Conservation (phyloP, 2,113 vertebrate species). For the Anser cygnoides region DNA sequence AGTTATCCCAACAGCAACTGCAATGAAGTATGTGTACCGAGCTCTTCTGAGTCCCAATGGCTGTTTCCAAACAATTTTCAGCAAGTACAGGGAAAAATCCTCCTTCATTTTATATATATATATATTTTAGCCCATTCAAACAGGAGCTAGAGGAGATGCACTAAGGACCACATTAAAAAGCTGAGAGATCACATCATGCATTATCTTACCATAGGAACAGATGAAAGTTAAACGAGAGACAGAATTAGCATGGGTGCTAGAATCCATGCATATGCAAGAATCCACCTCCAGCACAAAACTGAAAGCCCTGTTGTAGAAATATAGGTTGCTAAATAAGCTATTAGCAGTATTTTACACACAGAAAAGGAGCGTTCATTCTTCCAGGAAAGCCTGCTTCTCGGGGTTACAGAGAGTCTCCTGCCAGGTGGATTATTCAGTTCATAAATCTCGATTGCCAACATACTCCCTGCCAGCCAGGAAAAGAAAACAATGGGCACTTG, state of each 20-base stretch:
- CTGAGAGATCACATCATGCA: constrained; percentile 50
- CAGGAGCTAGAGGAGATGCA: constrained; percentile 22
- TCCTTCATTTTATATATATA: background rate
- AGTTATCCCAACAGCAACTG: background rate
- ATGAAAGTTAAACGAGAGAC: constrained; percentile 54
- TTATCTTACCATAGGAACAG: constrained; percentile 47
- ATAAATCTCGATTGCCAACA: constrained; percentile 25
- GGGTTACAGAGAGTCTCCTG: constrained; percentile 16
- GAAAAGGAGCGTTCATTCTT: constrained; percentile 16
- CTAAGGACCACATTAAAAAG: constrained; percentile 56
- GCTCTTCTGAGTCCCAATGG: background rate
- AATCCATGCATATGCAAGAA: constrained; percentile 50
- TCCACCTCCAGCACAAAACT: constrained; percentile 42
- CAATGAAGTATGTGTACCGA: background rate
- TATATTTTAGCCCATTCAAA: constrained; percentile 1
- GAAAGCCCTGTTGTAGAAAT: constrained; percentile 54
- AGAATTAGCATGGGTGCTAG: constrained; percentile 63
- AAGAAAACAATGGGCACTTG: constrained; percentile 12
- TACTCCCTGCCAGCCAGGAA: constrained; percentile 24
- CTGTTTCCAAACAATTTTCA: constrained; percentile 47
- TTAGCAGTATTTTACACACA: constrained; percentile 43
- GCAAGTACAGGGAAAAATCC: constrained; percentile 17
- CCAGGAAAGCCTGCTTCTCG: background rate
- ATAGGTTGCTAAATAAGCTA: constrained; percentile 59
- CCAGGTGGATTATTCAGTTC: constrained; percentile 56